These are phyloP conservation scores for Dallia pectoralis DNA, from an alignment of 2,797 vertebrate genomes.

Conservation along the genomic window DNA sequence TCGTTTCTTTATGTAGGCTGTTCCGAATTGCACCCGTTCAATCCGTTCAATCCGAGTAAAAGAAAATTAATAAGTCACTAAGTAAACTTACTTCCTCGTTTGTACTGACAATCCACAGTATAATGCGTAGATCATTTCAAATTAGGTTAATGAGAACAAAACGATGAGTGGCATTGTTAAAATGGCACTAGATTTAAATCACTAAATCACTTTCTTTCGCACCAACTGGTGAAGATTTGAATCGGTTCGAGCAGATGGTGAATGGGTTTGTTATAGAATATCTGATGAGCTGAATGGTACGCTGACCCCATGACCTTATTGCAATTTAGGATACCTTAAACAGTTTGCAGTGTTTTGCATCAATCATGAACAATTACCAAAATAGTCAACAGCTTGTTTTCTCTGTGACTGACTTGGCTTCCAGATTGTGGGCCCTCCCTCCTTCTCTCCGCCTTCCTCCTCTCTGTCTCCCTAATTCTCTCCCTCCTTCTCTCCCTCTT, in stretches of 20 bases:
- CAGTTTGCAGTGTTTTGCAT: conserved; percentile 63
- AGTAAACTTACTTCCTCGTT: background rate
- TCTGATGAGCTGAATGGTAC: background rate
- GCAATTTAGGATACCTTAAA: conserved; percentile 58
- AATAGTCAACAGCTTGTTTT: conserved; percentile 80
- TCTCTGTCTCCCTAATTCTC: too few relatives aligned
- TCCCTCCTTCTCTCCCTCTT: too few relatives aligned
- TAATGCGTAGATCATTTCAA: background rate
- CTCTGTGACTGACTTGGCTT: conserved; percentile 58
- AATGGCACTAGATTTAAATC: background rate
- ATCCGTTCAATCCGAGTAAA: background rate
- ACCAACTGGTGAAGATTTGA: conserved; percentile 8
- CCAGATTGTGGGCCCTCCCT: conserved; percentile 73
- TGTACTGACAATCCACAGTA: background rate
- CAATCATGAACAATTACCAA: conserved; percentile 78
- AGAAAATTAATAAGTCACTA: background rate
- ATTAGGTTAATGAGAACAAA: background rate
- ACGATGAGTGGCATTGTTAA: background rate
- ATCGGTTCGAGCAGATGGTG: conserved; percentile 36
- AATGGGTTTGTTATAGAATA: conserved; percentile 41
- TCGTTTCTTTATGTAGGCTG: background rate
- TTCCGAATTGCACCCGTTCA: background rate
- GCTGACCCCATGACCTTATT: conserved; percentile 52
- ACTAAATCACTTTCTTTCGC: background rate
- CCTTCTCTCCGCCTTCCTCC: conserved; percentile 46